Percentiles rank a stretch among this genome's conserved stretches.
Evolutionary conservation across 2,888 invertebrate species (phyloP).

Genomic region (Synergus laeviventris): DNA sequence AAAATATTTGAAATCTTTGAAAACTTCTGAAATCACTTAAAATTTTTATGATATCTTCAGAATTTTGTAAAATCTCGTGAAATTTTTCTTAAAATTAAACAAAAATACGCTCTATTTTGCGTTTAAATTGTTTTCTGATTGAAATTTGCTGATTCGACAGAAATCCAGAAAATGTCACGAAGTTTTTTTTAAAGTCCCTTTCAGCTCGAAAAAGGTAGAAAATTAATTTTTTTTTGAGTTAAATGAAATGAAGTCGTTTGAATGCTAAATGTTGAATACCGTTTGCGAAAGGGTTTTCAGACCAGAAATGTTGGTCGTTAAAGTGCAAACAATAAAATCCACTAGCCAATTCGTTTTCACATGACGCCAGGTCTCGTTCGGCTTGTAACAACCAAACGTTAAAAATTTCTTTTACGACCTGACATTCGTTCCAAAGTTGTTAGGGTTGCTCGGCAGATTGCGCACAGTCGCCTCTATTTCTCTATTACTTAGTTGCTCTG

Average conservation of each 20-base stretch:
- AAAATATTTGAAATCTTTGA: too few species aligned
- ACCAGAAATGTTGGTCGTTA: not conserved
- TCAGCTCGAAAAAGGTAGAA: not conserved
- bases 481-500: conserved; percentile 16
- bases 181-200: not conserved
- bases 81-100: too few species aligned
- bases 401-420: conserved; percentile 34
- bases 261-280: not conserved
- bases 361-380: not conserved
- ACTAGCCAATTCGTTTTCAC: not conserved
- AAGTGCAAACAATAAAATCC: not conserved
- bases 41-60: too few species aligned
- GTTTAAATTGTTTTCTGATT: too few species aligned
- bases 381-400: not conserved
- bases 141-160: too few species aligned
- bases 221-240: not conserved
- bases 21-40: too few species aligned
- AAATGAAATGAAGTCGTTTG: not conserved
- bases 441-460: not conserved
- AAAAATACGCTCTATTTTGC: too few species aligned
- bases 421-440: conserved; percentile 7
- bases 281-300: not conserved
- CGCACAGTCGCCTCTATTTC: conserved; percentile 42
- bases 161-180: not conserved
- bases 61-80: too few species aligned